Base-by-base conservation (phyloP, 2,888 invertebrate genomes). In the Caenorhabditis becei region DNA sequence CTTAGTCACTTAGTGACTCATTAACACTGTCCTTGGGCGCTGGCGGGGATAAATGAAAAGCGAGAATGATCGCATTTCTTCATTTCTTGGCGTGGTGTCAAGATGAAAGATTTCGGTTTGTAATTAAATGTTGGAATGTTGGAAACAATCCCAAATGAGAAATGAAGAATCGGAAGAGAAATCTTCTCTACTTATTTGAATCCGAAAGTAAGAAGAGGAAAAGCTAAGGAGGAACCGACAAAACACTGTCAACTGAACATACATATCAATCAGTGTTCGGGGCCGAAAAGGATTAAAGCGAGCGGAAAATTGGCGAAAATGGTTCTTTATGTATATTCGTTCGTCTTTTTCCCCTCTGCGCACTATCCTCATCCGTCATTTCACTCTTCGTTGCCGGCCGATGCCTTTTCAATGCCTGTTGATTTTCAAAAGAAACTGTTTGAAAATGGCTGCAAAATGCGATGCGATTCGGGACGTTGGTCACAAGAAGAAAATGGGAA, bases 261-360 rank as follows among this genome's bases (percentile, higher is more conserved):
- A 61, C 61, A 75, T 75, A 75, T 75, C 75, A 66, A 75, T 75
- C 75, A 75, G 75, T 75, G 66, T 53, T 59, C 59, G 74, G 65
- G 66, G 75, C 53, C 56, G 63, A 75, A 75, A 75, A 66, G 75
- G 49, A 66, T 75, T 54, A 75, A 75, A 75, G 61, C 75, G 66
- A 66, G 75, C 75, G 75, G 75, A 75, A 75, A 75, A 75, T 75
- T 75, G 75, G 75, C 66, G 75, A 75, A 74, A 74, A 66, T 66
- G 66, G 75, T 75, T 74, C 74, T 74, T 67, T 75, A 65, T 75
- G 59, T 75, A 65, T 61, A 59, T 75, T 61, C 66, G 58, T 59
- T 75, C 66, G 51, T 20, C 65, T 58, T 51, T 47, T 56, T 65
- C 49, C 24, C 35, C 49, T 47, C 72, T 49, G 72, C 72, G 63